Evolutionary conservation across 53 echinoderm and acorn worm genomes (phyloP), one percentile per base, ranked within the genome.

Genomic region (Mesocentrotus franciscanus): DNA sequence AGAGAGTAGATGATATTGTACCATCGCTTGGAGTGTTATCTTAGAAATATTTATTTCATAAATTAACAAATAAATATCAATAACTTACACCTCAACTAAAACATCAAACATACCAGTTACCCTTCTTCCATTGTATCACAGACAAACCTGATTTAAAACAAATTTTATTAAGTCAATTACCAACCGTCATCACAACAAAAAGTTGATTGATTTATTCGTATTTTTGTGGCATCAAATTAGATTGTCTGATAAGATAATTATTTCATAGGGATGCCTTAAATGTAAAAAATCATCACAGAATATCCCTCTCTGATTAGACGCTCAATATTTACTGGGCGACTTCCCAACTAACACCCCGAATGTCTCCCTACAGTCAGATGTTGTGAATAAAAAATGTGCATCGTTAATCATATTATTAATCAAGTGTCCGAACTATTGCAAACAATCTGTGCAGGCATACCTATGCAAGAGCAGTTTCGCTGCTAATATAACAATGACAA

Each of bases 21-120:
- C 27, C 87, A 87, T 58, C 10, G 55, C 26, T 87, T n/a, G 7
- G 11, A 27, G n/a, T 87, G 58, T 87, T 56, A 87, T 87, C 49
- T n/a, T 57, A 87, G 26, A 87, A 87, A 87, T 57, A n/a, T 87
- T 87, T 87, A 87, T 87, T 87, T 57, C 20, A 87, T 87, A 87
- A 87, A 87, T 87, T 59, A 87, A 87, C 58, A 56, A 87, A 87
- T 87, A 87, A 87, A 87, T 81, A 87, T 27, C 58, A 24, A 58
- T 87, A 58, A 87, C 87, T 87, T 87, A 57, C 56, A 85, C 87
- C 57, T 57, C 36, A 27, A 57, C 58, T 57, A 56, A 36, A 87
- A 87, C 87, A 57, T 87, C 15, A 10, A 58, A 58, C 87, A 12
- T 57, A 58, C 56, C 24, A 26, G 58, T 87, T 20, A 42, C 39